Evolutionary conservation across 2,797 vertebrate genomes (phyloP), one percentile per base, ranked within the genome.

Genomic region (Enteromius trimaculatus): DNA sequence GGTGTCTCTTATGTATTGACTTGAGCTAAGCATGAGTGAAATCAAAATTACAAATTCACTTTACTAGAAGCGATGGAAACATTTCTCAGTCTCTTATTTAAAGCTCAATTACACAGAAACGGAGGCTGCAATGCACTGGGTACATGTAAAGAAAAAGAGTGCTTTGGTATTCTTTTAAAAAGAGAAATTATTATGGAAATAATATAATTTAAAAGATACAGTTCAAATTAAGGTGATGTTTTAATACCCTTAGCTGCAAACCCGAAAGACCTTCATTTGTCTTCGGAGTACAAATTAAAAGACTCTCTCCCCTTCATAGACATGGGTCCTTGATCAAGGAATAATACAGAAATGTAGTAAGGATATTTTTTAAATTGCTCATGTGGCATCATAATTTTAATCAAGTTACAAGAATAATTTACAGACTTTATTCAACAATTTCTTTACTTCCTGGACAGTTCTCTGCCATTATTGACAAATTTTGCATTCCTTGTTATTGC

Each of bases 41-140:
- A 82, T 68, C 23, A 10, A 70, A 78, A 71, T 78, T n/a, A 68
- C 39, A 26, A 83, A 78, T 62, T 78, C n/a, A 14, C 39, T 83
- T 77, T 37, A 31, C 31, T 53, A 31, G 70, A 78, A 78, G 26
- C 11, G 0, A 34, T 26, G 26, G 65, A 83, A 69, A 78, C 26
- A 75, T 53, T 37, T 75, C 31, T 51, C 70, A 49, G 17, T 49
- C 16, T 37, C 29, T 72, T 74, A 34, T 72, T 62, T 23, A 51
- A 75, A 49, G 58, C 69, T 34, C 21, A 74, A 23, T 72, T 74
- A 47, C 69, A 64, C 26, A 49, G 39, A 62, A 79, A 79, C 3
- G 9, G 31, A 42, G 55, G 47, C 8, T 3, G 19, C 23, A 44
- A 66, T 69, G 8, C 31, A 55, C 47, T 19, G 64, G 4, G 14